phyloP scores from a whole-genome alignment of 2,113 vertebrate genomes.

The Phaetusa simplex region DNA sequence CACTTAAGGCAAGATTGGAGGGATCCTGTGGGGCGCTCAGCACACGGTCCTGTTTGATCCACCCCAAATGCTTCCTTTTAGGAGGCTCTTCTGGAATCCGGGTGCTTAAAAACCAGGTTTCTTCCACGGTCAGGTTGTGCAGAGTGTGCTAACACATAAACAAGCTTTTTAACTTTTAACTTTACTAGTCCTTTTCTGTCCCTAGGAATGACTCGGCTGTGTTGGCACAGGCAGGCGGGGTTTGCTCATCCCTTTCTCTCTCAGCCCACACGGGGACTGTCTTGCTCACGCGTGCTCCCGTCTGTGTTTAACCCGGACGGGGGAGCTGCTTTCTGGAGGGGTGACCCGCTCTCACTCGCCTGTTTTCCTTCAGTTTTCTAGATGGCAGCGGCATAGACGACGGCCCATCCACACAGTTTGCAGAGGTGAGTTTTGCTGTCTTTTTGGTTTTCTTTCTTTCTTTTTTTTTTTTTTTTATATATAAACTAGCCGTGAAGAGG shows the following conservation, averaged over 20 bases:
- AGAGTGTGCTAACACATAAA: fast-evolving
- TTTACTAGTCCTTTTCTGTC: background rate
- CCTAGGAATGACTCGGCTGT: background rate
- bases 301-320: background rate
- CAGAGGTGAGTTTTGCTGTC: slow-evolving; percentile 80
- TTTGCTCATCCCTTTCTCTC: background rate
- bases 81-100: background rate
- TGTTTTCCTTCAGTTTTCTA: slow-evolving; percentile 82
- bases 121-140: background rate
- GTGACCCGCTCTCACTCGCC: background rate
- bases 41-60: fast-evolving
- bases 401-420: slow-evolving; percentile 89
- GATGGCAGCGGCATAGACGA: slow-evolving; percentile 82
- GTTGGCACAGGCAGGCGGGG: background rate
- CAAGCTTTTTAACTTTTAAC: background rate
- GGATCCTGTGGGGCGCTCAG: too few relatives aligned
- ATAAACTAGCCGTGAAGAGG: background rate
- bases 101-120: background rate
- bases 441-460: too few relatives aligned
- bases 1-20: background rate
- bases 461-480: background rate
- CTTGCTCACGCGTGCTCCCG: background rate
- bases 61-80: background rate
- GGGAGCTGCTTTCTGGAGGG: background rate
- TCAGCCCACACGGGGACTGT: background rate